Percentiles rank a stretch among this genome's conserved stretches.
Evolutionary conservation across 2,113 vertebrate species (phyloP).

Genomic region (Campylomormyrus numenius): DNA sequence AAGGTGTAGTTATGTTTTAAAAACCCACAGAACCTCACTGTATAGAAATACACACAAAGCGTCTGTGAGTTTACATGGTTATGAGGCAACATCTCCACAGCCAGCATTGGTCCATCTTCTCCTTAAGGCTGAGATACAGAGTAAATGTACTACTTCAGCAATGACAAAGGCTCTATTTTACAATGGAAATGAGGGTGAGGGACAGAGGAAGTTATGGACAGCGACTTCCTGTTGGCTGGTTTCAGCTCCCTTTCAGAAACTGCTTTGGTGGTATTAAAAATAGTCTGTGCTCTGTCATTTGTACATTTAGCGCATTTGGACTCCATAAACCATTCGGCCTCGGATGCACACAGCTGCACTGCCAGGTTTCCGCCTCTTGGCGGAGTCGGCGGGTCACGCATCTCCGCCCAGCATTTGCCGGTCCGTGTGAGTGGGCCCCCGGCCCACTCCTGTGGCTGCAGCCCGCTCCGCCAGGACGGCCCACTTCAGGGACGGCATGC

Average conservation of each 20-base stretch:
- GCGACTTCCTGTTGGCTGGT: neutral
- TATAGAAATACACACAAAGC: neutral
- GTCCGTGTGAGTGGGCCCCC: neutral
- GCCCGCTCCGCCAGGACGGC: neutral
- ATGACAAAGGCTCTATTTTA: neutral
- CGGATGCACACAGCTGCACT: neutral
- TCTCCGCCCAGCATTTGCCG: neutral
- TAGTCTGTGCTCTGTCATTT: neutral
- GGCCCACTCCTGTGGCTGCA: neutral
- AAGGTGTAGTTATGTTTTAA: neutral
- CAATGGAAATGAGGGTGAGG: neutral
- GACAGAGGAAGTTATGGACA: neutral
- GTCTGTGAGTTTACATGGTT: neutral
- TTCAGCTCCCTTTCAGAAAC: neutral
- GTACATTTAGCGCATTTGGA: neutral
- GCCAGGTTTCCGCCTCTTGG: conserved; percentile 7
- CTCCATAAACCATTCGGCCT: neutral
- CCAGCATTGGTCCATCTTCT: neutral
- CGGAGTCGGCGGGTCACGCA: neutral
- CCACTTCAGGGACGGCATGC: neutral
- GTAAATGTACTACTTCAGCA: neutral
- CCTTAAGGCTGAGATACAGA: neutral
- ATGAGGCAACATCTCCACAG: neutral
- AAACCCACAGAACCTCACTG: neutral
- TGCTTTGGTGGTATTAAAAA: neutral